Base-by-base conservation (phyloP, 2,113 vertebrate genomes). In the Hippocampus guttulatus region DNA sequence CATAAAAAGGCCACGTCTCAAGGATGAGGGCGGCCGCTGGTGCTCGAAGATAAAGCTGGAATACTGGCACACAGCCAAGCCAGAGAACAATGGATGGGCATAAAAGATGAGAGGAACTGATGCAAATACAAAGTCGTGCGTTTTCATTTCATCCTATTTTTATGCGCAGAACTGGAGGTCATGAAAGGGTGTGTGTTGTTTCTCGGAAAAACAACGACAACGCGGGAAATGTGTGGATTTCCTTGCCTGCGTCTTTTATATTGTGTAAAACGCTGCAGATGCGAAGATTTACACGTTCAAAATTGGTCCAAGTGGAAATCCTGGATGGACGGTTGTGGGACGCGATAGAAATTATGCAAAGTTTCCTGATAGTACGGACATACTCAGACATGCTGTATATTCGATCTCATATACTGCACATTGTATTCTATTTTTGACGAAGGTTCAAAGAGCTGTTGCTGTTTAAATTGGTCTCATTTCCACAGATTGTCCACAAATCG, bases 41-140 rank as follows among this genome's bases (percentile, higher is more conserved):
- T 84, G 82, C 80, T 76, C 67, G 40, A 27, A 87, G 84, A 80
- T 81, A 69, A 83, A 81, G 79, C 64, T 30, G 75, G 77, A 85
- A 71, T 78, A 63, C 21, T 68, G 67, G 51, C 57, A 40, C 62
- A 27, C 60, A 64, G 74, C 67, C 70, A 61, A 67, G n/a, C 21
- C 21, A 63, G 69, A 45, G 71, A 64, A 67, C 0, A 54, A 75
- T 45, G 73, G 38, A 68, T 69, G 23, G 23, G 79, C 51, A 41
- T 10, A 16, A 18, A 64, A 64, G 63, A 67, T 23, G 47, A 79
- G 58, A 47, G 55, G 74, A 74, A 70, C 47, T 16, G 69, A 80
- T 73, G 73, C 74, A 81, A 74, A 80, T 63, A 74, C 76, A 71
- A 61, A 78, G 72, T 74, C 71, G 81, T 9, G 62, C 68, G 69